Percentiles rank a stretch among this genome's conserved stretches.
These are phyloP conservation scores for Isurus oxyrinchus DNA, from an alignment of 2,113 vertebrate species.

Conservation along the genomic window DNA sequence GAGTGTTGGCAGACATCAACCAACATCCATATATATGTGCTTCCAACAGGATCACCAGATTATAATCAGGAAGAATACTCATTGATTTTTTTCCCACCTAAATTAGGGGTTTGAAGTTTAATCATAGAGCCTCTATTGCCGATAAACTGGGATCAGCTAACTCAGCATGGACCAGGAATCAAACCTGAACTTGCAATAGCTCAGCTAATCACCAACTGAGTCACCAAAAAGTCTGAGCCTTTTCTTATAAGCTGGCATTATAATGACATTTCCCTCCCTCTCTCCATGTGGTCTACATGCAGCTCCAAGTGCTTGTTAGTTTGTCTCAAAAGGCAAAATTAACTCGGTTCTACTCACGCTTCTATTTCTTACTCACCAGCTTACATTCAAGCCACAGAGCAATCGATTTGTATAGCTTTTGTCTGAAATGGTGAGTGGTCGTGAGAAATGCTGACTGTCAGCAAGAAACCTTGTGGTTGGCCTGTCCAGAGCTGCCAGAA, in stretches of 20 bases:
- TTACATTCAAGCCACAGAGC: background rate
- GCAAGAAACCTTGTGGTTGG: background rate
- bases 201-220: background rate
- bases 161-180: background rate
- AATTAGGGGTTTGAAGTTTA: background rate
- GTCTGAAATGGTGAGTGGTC: background rate
- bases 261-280: background rate
- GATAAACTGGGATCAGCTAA: background rate
- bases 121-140: background rate
- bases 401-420: background rate
- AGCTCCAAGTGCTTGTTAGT: background rate
- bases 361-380: background rate
- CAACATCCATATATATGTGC: background rate
- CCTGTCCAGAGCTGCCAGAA: background rate
- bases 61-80: background rate
- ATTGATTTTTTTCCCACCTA: background rate
- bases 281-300: background rate
- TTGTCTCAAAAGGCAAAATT: background rate
- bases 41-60: background rate
- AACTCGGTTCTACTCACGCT: background rate
- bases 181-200: background rate
- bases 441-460: background rate
- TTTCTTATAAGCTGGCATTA: background rate
- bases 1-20: background rate
- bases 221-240: background rate